Percentiles rank a stretch among this genome's conserved stretches.
Conservation (phyloP, 2,888 invertebrate genomes). For the Aethes cnicana region DNA sequence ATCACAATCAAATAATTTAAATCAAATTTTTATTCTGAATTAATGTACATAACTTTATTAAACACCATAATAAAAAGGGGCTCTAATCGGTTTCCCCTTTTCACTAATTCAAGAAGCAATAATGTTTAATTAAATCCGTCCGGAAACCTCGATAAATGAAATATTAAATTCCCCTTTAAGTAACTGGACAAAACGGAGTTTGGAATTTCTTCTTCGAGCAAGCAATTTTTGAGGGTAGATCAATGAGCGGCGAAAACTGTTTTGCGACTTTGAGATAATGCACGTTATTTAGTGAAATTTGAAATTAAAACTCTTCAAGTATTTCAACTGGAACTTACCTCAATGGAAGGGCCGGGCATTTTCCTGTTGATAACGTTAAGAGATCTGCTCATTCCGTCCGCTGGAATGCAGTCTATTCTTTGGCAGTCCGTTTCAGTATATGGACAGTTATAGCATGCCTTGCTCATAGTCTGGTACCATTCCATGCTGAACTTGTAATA, state of each 20-base stretch:
- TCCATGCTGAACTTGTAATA: slow-evolving; percentile 89
- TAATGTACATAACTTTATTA: not conserved
- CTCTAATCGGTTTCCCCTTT: not conserved
- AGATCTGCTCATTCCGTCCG: slow-evolving; percentile 89
- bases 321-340: slow-evolving; percentile 76
- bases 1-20: too few species aligned
- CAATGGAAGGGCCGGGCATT: slow-evolving; percentile 93
- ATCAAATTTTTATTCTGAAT: too few species aligned
- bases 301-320: slow-evolving; percentile 23
- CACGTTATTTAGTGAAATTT: slow-evolving; percentile 19
- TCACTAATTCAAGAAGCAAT: slow-evolving; percentile 18
- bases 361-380: slow-evolving; percentile 91
- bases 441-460: slow-evolving; percentile 94
- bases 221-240: slow-evolving; percentile 25
- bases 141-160: slow-evolving; percentile 21
- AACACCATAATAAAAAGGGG: slow-evolving; percentile 2
- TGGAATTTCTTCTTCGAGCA: slow-evolving; percentile 19
- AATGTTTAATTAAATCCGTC: slow-evolving; percentile 22
- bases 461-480: slow-evolving; percentile 92
- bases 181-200: slow-evolving; percentile 21
- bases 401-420: slow-evolving; percentile 90
- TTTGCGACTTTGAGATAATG: slow-evolving; percentile 6
- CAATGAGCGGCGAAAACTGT: slow-evolving; percentile 17
- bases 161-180: slow-evolving; percentile 19
- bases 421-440: slow-evolving; percentile 88